Evolutionary conservation across 1,140 invertebrate genomes (phyloP), one percentile per base, ranked within the genome.

Genomic region (Euschistus heros): DNA sequence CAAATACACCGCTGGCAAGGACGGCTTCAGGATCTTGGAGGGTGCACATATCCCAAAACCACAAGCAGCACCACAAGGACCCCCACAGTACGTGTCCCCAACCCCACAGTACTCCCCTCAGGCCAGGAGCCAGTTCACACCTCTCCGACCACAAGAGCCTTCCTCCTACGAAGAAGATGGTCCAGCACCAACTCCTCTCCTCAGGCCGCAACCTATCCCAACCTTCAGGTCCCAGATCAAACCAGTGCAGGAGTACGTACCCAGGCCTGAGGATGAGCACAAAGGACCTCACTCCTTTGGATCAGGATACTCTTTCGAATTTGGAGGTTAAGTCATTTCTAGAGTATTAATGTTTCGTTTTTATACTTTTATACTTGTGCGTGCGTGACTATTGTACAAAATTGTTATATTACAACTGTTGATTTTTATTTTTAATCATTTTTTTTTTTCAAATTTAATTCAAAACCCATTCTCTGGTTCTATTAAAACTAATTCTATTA

Each of bases 301-400:
- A 6, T 73, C 71, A n/a, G 82, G 82, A 47, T 83, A 81, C 68
- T 74, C 80, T 0, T 83, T 83, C 70, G 77, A 81, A 62, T 82
- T 83, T 50, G 67, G 18, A 20, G 69, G 69, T 24, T 68, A 63
- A 68, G 33, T 37, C 33, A 37, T 37, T 37, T 37, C 10, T 37
- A 37, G 33, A 6, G 10, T 37, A 37, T 37, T 37, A 37, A 37
- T 37, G 33, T 37, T 37, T 37, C 10, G 33, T 37, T 37, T 37
- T 37, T 37, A 37, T 37, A 37, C 33, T 37, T 37, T 37, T 37
- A 37, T 37, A 37, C 33, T 37, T 37, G 33, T 37, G 33, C 33
- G 33, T 37, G 33, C 33, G 33, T 37, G 33, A 37, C 5, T 37
- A 6, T 37, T 37, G 33, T 37, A 37, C 33, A 37, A 37, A 37